Base-by-base conservation (phyloP, 2,113 vertebrate species). In the Sterrhoptilus dennistouni region DNA sequence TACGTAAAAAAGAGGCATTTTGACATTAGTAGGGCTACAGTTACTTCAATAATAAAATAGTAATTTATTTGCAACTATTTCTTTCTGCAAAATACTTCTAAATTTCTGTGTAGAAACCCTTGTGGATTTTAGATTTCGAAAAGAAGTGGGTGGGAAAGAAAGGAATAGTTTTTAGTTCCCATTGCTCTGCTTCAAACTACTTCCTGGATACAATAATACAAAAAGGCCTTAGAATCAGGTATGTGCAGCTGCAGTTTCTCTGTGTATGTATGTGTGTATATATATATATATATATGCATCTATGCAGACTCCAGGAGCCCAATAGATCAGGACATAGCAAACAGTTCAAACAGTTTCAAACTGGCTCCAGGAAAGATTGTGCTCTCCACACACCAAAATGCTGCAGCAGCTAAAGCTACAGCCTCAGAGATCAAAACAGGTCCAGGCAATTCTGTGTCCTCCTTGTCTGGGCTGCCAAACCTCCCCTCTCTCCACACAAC, bases 201-300 rank as follows among this genome's bases (percentile, higher is more conserved):
- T 56, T 80, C 44, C 28, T 49, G 40, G 21, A 21, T 24, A 44
- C 24, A 50, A 14, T 53, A 54, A 49, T 21, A 79, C 0, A 3
- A 50, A 86, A 78, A 87, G 35, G n/a, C 6, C 19, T 36, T 31
- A 59, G 20, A 57, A 78, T n/a, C 24, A 50, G 14, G 29, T 22
- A 27, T 2, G 4, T 17, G 65, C 29, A 45, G 56, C 31, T 50
- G 35, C 38, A 60, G 18, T 24, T 42, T 47, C 4, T 31, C 1
- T 31, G 2, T 36, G 1, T 44, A 6, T 11, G 3, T 14, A 3
- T 25, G 4, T 8, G 10, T 17, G 3, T 2, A 6, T 4, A 29
- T 28, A 7, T 3, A 6, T 17, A 8, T 22, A 9, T 2, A 5
- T 22, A 21, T 4, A 22, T 6, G 6, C 12, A 69, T 14, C 35